Conservation (phyloP, 2,888 invertebrate species). For the Parnassius apollo region DNA sequence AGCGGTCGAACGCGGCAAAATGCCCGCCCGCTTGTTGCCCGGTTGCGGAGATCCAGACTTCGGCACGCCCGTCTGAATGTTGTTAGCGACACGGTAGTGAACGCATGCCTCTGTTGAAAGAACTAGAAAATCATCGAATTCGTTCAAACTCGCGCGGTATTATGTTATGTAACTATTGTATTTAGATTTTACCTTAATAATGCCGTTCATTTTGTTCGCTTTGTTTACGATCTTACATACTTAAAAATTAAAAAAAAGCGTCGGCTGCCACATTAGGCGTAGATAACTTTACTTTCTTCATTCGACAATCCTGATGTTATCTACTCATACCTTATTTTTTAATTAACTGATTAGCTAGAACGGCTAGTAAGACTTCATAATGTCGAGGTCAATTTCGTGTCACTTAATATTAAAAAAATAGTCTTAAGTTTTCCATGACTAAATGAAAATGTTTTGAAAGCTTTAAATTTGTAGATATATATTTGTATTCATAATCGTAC, state of each 20-base stretch:
- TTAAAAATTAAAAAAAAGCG: neutral
- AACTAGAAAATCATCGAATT: neutral
- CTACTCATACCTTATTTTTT: no score
- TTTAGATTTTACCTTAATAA: neutral
- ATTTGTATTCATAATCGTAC: neutral
- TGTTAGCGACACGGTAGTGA: slow-evolving; percentile 1
- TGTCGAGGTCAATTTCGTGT: slow-evolving; percentile 15
- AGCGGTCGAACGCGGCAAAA: slow-evolving; percentile 39
- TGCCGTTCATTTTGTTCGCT: neutral
- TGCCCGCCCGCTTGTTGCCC: slow-evolving; percentile 50
- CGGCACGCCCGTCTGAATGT: slow-evolving; percentile 83
- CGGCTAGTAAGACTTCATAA: slow-evolving; percentile 2
- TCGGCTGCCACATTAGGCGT: no score
- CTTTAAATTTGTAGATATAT: neutral
- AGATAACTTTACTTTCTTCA: neutral
- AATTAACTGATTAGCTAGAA: no score
- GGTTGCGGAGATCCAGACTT: slow-evolving; percentile 86
- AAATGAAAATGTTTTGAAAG: neutral
- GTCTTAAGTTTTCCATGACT: slow-evolving; percentile 8
- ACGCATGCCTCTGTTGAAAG: neutral
- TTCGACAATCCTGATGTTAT: neutral
- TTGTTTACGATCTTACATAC: neutral
- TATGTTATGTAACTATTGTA: neutral
- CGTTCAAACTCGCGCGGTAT: neutral
- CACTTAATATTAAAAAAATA: slow-evolving; percentile 12